Conservation (phyloP, 2,888 invertebrate genomes). For the Strigamia maritima region DNA sequence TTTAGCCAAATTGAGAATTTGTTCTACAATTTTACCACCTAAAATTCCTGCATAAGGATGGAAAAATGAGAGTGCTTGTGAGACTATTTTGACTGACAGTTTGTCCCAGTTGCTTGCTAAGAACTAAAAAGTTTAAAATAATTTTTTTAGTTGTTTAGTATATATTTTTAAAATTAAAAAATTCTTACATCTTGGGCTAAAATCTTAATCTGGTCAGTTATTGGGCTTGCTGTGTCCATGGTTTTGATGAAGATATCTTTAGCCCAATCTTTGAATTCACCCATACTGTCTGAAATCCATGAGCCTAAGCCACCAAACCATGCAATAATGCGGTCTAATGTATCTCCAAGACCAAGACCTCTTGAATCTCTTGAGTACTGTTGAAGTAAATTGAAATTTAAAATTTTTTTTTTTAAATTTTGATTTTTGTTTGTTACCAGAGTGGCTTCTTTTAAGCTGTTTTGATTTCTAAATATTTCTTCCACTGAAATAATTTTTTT, state of each 20-base stretch:
- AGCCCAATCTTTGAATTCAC: neutral
- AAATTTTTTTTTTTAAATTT: neutral
- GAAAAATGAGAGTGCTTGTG: constrained; percentile 7
- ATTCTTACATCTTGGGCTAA: neutral
- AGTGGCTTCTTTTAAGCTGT: neutral
- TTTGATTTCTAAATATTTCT: neutral
- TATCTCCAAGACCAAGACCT: neutral
- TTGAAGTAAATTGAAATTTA: neutral
- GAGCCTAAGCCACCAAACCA: neutral
- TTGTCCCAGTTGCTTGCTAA: neutral
- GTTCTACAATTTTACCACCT: neutral
- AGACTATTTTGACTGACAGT: neutral
- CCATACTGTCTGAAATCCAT: neutral
- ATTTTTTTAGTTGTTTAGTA: neutral
- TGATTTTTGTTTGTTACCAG: too few species aligned
- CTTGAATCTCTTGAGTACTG: neutral
- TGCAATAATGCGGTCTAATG: neutral
- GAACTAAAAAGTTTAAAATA: neutral
- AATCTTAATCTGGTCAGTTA: neutral
- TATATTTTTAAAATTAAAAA: neutral
- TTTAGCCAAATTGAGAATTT: neutral
- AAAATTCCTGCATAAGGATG: neutral
- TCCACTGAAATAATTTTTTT: neutral
- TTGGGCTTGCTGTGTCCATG: neutral
- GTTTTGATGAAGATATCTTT: neutral